Conservation (phyloP, 2,797 vertebrate species). For the Sebastes reedi region DNA sequence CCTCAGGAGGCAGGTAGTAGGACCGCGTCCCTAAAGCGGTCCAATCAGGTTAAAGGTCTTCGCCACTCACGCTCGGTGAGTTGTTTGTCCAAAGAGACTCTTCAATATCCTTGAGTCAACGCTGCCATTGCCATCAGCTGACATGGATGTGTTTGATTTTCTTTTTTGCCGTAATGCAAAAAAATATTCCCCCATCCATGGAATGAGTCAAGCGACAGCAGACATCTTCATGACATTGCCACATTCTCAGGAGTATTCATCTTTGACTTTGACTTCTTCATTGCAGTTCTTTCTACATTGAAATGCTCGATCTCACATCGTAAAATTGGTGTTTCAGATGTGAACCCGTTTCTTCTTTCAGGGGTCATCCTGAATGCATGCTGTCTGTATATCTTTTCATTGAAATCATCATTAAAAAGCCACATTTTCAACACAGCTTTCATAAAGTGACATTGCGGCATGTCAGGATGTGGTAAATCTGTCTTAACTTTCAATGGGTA, state of each 20-base stretch:
- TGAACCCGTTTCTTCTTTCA: slow-evolving; percentile 26
- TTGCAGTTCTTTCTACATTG: slow-evolving; percentile 9
- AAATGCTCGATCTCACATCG: slow-evolving; percentile 11
- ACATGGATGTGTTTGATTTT: slow-evolving; percentile 58
- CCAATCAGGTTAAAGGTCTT: slow-evolving; percentile 83
- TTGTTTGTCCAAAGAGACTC: slow-evolving; percentile 52
- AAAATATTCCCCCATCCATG: slow-evolving; percentile 62
- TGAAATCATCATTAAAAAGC: slow-evolving; percentile 37
- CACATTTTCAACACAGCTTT: slow-evolving; percentile 38
- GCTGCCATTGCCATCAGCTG: slow-evolving; percentile 63
- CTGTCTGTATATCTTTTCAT: slow-evolving; percentile 26
- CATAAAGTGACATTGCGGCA: slow-evolving; percentile 8
- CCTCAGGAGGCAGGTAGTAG: slow-evolving; percentile 83
- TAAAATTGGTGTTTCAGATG: slow-evolving; percentile 17
- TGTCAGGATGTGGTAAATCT: slow-evolving; percentile 23
- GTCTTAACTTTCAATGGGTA: neutral
- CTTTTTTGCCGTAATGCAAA: slow-evolving; percentile 39
- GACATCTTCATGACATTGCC: slow-evolving; percentile 69
- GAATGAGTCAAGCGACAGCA: slow-evolving; percentile 43
- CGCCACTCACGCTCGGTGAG: slow-evolving; percentile 84
- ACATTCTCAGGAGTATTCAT: slow-evolving; percentile 31
- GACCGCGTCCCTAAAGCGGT: slow-evolving; percentile 80
- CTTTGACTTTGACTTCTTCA: slow-evolving; percentile 30
- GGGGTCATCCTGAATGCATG: slow-evolving; percentile 62
- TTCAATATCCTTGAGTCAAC: slow-evolving; percentile 41